A percentile compares a stretch with the other conserved stretches of the same genome.
Evolutionary conservation across 2,888 invertebrate genomes (phyloP).

Genomic region (Cheilosia soror): DNA sequence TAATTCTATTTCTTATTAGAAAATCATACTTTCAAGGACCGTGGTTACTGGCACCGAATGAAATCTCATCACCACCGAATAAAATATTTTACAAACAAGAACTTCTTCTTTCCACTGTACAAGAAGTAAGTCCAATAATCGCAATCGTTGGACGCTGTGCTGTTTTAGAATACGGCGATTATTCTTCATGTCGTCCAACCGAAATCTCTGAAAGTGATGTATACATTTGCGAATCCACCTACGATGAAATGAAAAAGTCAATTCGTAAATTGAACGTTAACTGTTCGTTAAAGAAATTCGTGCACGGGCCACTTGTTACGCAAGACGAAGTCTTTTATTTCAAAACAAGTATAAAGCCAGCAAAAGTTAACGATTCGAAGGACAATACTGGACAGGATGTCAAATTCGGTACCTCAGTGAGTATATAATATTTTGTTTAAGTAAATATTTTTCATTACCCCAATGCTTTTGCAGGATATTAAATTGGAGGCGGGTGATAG

Average conservation of each 20-base stretch:
- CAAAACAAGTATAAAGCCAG: constrained; percentile 87
- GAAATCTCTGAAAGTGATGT: constrained; percentile 97
- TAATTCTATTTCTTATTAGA: constrained; percentile 86
- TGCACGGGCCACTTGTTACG: constrained; percentile 92
- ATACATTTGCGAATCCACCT: constrained; percentile 95
- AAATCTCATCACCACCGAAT: constrained; percentile 90
- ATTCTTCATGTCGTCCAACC: constrained; percentile 94
- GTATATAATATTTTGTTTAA: neutral
- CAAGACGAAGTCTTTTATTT: constrained; percentile 96
- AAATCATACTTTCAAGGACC: constrained; percentile 97
- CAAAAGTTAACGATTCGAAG: constrained; percentile 77
- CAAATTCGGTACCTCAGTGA: constrained; percentile 37
- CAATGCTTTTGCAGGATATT: constrained; percentile 76
- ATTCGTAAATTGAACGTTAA: constrained; percentile 88
- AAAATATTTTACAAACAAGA: constrained; percentile 96
- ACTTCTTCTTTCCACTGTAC: constrained; percentile 94
- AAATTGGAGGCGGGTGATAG: constrained; percentile 79
- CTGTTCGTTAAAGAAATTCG: constrained; percentile 91
- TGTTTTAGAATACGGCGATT: constrained; percentile 95
- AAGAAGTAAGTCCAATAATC: constrained; percentile 95
- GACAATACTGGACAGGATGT: constrained; percentile 31
- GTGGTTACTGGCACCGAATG: constrained; percentile 94
- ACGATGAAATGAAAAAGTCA: constrained; percentile 93
- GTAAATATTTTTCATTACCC: neutral
- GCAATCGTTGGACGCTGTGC: constrained; percentile 96